Percentiles rank a stretch among this genome's conserved stretches.
Evolutionary conservation across 2,797 vertebrate species (phyloP).

Genomic region (Poeciliopsis gracilis): DNA sequence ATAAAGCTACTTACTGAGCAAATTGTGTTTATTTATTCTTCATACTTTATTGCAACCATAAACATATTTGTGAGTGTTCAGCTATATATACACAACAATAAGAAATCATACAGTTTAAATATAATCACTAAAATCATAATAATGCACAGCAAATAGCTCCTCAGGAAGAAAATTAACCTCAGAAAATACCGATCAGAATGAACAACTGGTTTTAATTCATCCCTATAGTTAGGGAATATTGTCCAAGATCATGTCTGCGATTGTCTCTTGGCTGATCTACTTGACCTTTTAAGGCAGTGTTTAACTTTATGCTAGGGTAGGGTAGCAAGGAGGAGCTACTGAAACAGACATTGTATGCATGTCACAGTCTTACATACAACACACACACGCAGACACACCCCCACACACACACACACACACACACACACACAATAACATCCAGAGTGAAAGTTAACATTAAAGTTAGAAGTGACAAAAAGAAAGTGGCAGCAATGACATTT

Average conservation of each 20-base stretch:
- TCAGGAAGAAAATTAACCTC: not conserved
- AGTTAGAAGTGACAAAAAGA: slow-evolving; percentile 51
- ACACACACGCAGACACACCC: not conserved
- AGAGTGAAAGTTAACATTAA: slow-evolving; percentile 26
- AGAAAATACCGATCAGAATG: slow-evolving; percentile 1
- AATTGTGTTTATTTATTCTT: slow-evolving; percentile 16
- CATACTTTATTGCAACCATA: slow-evolving; percentile 10
- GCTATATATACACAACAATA: not conserved
- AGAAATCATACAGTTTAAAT: not conserved
- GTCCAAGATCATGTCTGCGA: not conserved
- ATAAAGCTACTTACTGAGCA: not conserved
- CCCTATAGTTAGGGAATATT: not conserved
- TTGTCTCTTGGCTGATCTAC: slow-evolving; percentile 29
- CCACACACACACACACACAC: not conserved
- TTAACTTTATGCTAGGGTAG: slow-evolving; percentile 32
- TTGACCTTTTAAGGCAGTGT: slow-evolving; percentile 62
- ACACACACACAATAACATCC: not conserved
- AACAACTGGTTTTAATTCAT: not conserved
- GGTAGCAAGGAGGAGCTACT: slow-evolving; percentile 15
- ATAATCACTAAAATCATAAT: not conserved
- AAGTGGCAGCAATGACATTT: slow-evolving; percentile 69
- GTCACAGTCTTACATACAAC: slow-evolving; percentile 12
- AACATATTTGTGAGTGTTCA: not conserved
- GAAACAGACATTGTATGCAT: slow-evolving; percentile 47
- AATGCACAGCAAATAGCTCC: not conserved